Evolutionary conservation across 1,140 invertebrate species (phyloP), one percentile per base, ranked within the genome.

Genomic region (Drosophila eugracilis): DNA sequence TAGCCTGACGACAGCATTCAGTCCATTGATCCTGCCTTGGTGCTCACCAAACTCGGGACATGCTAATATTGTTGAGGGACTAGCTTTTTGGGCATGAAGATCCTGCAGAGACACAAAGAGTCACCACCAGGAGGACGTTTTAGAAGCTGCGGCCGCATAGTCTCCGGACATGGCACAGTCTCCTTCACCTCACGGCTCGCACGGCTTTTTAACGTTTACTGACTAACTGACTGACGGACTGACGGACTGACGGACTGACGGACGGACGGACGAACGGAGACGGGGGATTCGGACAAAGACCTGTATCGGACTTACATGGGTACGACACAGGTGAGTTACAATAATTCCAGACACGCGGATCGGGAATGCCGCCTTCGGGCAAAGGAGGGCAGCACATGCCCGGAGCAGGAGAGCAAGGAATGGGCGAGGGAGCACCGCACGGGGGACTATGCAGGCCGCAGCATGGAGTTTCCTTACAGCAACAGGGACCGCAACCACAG

Each of bases 341-440:
- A 62, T 45, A 77, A 62, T 91, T 91, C 85, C 85, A 91, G 30
- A 91, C 70, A 19, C 89, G 71, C 6, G 85, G 89, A 83, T 91
- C 89, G 41, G 89, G 89, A 28, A 90, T 89, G n/a, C 89, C 89
- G n/a, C 78, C 79, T 49, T 90, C 89, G 1, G 78, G 75, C 45
- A 78, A 15, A 14, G 75, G 77, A 5, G 86, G 84, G 59, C 59
- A 76, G 50, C 89, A 90, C 22, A 57, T 52, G 26, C 75, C 78
- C 6, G 89, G 89, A 42, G 73, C 73, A 12, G 89, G 78, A 1
- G 89, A 90, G 26, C 84, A 91, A 3, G 80, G 81, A 17, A 85
- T 71, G 10, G 84, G 80, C 7, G 80, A 52, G 1, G 84, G 89
- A 7, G 89, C 84, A 21, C 89, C 89, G 28, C 89, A 83, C 7